Base-by-base conservation (phyloP, 2,888 invertebrate genomes). In the Tetramorium bicarinatum region DNA sequence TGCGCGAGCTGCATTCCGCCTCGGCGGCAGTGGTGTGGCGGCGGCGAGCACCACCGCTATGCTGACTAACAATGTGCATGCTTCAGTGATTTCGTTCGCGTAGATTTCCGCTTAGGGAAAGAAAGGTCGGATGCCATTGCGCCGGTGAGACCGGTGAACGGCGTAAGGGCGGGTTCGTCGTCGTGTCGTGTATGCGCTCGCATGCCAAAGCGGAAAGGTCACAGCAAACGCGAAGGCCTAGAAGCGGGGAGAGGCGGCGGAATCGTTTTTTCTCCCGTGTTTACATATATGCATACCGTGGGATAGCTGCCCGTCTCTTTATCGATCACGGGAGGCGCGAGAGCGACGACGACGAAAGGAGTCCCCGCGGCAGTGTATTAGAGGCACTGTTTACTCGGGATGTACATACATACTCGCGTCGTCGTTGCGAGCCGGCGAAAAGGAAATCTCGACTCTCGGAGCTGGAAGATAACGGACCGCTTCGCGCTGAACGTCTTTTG, bases 11-110 rank as follows among this genome's bases (percentile, higher is more conserved):
- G 82, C 89, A 90, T 90, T 89, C 86, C 90, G 76, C 52, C 84
- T 84, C 85, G 59, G 66, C 61, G 69, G 18, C 67, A n/a, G 75
- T 52, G 64, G 34, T 80, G 41, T 80, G 41, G 18, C 67, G 64
- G 11, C 71, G 44, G 44, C 71, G 29, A 34, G 29, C 29, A 76
- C 18, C 21, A 41, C 21, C 38, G 13, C 25, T 18, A 34, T 4
- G 25, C 18, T 85, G 84, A 84, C 84, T 87, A 91, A 92, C 93
- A 92, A 91, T 92, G 86, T 91, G 85, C 91, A 92, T 91, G 92
- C 88, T 91, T 85, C 87, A 88, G 76, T 91, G 87, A 86, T 92
- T 92, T 91, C 89, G 86, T 88, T 89, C 90, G 88, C 69, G 47
- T 59, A 66, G 75, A 90, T 92, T 91, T 93, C 92, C 91, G 80